Percentiles rank a stretch among this genome's conserved stretches.
Evolutionary conservation across 92 coral and sea anemone genomes (phyloP).

Genomic region (Desmophyllum pertusum): DNA sequence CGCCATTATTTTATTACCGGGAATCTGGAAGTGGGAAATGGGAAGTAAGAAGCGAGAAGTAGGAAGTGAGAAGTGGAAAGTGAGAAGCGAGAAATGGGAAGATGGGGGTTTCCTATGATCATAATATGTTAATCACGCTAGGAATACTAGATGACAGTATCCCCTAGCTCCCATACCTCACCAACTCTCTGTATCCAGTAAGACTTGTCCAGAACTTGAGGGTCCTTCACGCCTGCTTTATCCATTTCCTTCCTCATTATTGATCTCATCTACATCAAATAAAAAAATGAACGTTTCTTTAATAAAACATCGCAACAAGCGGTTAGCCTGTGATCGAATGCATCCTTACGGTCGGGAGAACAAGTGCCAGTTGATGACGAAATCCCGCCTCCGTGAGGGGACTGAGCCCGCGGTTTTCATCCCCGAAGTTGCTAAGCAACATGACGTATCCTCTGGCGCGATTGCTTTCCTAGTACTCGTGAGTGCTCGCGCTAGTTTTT

Average conservation of each 20-base stretch:
- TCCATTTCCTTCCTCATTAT: slow-evolving; percentile 84
- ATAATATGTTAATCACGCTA: no score
- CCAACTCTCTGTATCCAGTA: slow-evolving; percentile 99
- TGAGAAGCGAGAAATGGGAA: neutral
- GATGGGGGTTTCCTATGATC: no score
- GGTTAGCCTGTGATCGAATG: neutral
- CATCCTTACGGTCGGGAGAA: neutral
- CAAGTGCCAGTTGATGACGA: no score
- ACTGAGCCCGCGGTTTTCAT: no score
- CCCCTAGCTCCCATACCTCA: slow-evolving; percentile 69
- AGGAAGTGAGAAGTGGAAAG: neutral
- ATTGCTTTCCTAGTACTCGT: no score
- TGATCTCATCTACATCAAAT: slow-evolving; percentile 75
- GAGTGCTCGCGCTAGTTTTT: no score
- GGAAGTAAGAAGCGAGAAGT: neutral
- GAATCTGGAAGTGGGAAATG: neutral
- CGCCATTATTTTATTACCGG: neutral
- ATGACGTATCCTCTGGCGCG: no score
- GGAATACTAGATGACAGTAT: neutral
- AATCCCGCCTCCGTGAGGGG: no score
- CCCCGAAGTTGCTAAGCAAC: no score
- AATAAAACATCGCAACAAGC: neutral
- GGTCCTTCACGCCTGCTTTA: slow-evolving; percentile 96
- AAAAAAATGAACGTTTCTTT: neutral
- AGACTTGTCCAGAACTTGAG: slow-evolving; percentile 94